A percentile compares a stretch with the other conserved stretches of the same genome.
Evolutionary conservation across 2,888 invertebrate genomes (phyloP).

Genomic region (Leptogaster cylindrica): DNA sequence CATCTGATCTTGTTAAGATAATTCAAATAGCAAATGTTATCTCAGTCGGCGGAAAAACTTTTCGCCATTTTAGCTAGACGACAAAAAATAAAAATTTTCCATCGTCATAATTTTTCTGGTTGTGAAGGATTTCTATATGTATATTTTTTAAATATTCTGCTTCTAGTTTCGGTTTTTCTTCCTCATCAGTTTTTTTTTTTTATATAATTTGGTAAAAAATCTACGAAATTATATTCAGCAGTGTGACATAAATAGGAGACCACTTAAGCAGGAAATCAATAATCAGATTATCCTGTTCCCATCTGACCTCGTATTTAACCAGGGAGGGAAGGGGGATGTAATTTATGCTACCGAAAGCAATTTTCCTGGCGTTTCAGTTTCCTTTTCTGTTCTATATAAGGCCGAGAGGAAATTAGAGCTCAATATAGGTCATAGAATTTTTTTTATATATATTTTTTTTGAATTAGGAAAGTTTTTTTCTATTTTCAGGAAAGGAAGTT

Average conservation of each 20-base stretch:
- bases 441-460: too few relatives aligned
- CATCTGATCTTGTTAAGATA: too few relatives aligned
- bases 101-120: too few relatives aligned
- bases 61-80: too few relatives aligned
- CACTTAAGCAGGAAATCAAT: slow-evolving; percentile 38
- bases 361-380: slow-evolving; percentile 32
- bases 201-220: too few relatives aligned
- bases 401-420: slow-evolving; percentile 20
- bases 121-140: too few relatives aligned
- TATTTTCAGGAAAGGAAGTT: background rate
- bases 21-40: too few relatives aligned
- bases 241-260: slow-evolving; percentile 17
- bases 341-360: slow-evolving; percentile 24
- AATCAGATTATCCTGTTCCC: slow-evolving; percentile 30
- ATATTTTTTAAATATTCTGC: too few relatives aligned
- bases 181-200: too few relatives aligned
- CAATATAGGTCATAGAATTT: slow-evolving; percentile 28
- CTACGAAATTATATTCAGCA: slow-evolving; percentile 29
- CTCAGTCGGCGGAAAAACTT: too few relatives aligned
- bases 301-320: slow-evolving; percentile 33
- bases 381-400: slow-evolving; percentile 11
- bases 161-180: too few relatives aligned
- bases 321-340: background rate
- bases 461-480: background rate
- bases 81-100: too few relatives aligned